phyloP scores from a whole-genome alignment of 2,113 vertebrate genomes.

The Trichomycterus rosablanca region DNA sequence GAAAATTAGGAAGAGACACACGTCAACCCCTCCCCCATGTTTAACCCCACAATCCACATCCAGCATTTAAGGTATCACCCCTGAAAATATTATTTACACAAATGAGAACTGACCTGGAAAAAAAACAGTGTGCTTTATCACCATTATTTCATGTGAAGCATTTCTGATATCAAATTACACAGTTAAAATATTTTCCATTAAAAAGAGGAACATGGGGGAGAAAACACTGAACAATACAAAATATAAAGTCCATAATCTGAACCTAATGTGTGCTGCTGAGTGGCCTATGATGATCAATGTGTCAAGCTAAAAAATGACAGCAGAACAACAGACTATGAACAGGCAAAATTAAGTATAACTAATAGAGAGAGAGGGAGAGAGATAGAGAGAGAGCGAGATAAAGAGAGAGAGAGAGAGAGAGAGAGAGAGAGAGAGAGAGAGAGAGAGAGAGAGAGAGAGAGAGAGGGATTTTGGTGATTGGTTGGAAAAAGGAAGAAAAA shows the following conservation, averaged over 20 bases:
- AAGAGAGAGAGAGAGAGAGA: not conserved
- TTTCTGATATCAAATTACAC: conserved; percentile 62
- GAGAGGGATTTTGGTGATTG: too few species aligned
- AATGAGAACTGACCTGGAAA: conserved; percentile 49
- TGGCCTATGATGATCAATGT: conserved; percentile 5
- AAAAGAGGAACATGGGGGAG: conserved; percentile 35
- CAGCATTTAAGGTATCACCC: conserved; percentile 36
- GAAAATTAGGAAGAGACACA: conserved; percentile 11
- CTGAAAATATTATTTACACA: conserved; percentile 62
- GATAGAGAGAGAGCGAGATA: not conserved
- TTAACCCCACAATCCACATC: conserved; percentile 17
- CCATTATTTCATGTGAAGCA: conserved; percentile 55
- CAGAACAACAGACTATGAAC: conserved; percentile 2
- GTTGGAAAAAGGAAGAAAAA: too few species aligned
- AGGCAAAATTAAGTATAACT: conserved; percentile 14
- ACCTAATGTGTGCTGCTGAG: conserved; percentile 21
- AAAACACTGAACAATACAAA: not conserved
- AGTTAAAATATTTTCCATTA: conserved; percentile 58
- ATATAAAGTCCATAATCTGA: conserved; percentile 44
- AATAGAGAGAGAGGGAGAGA: conserved; percentile 1
- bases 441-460: not conserved
- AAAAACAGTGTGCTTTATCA: conserved; percentile 61
- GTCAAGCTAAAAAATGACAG: conserved; percentile 9
- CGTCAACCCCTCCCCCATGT: conserved; percentile 6
- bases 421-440: not conserved